Evolutionary conservation across 2,113 vertebrate species (phyloP), one percentile per base, ranked within the genome.

Genomic region (Syrmaticus mikado): DNA sequence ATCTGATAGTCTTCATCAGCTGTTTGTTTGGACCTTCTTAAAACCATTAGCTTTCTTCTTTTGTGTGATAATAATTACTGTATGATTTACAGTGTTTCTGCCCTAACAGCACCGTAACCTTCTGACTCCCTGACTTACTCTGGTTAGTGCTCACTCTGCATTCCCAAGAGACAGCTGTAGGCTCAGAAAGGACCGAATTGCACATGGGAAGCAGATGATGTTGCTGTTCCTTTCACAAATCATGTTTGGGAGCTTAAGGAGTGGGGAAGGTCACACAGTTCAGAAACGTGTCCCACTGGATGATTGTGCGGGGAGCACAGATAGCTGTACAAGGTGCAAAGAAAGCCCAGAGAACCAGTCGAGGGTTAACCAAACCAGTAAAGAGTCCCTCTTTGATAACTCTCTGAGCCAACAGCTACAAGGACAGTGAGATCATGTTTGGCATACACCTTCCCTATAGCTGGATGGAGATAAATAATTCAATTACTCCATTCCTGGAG

Each of bases 131-230:
- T 55, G 75, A 32, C n/a, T 94, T 86, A 34, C 57, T 94, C 82
- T 72, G 48, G 41, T 88, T 90, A 90, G 24, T 61, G 73, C 67
- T 92, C 71, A 27, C 55, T 94, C 78, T 64, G 68, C 8, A 1
- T 77, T 96, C 77, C 83, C 83, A 25, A 46, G 87, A 77, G 87
- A 55, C 5, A 41, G n/a, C 77, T 67, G 45, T 11, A 32, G 60
- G 70, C 61, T 95, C 4, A 0, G 84, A 58, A 78, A 67, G 52
- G 61, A 72, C 76, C 38, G 14, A 10, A 87, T 12, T 89, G 75
- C 95, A 96, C 89, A 41, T 92, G 92, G 91, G 61, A 60, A 94
- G 71, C 90, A 96, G 94, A 95, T 97, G 93, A 94, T 46, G 46
- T 25, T 89, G 68, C 55, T 74, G 36, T 64, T 76, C 21, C 43